Evolutionary conservation across 2,888 invertebrate species (phyloP).

Genomic region (Ormyrus thymus): DNA sequence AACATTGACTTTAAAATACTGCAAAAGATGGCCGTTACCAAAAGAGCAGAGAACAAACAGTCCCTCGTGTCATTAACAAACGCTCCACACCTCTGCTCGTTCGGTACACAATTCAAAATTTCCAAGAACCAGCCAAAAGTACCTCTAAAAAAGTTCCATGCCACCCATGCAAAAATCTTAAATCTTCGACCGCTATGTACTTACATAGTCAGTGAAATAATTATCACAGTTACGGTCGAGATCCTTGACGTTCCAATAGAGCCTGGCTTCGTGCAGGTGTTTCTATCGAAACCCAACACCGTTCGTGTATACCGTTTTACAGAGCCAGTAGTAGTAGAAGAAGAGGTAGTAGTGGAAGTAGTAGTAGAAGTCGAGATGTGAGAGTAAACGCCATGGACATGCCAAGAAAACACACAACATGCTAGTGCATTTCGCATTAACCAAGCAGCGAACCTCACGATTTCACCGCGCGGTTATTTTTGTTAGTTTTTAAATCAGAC

Average conservation of each 20-base stretch:
- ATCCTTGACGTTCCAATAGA: conserved; percentile 77
- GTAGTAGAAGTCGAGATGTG: conserved; percentile 52
- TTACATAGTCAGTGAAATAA: conserved; percentile 71
- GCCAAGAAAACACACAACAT: conserved; percentile 74
- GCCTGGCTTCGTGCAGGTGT: conserved; percentile 80
- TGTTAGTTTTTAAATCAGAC: background rate
- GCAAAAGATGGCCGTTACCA: too few species aligned
- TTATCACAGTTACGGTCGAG: conserved; percentile 70
- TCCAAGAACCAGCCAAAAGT: too few species aligned
- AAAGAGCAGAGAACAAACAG: too few species aligned
- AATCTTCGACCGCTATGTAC: conserved; percentile 60
- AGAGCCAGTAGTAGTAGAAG: conserved; percentile 67
- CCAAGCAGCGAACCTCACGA: conserved; percentile 64
- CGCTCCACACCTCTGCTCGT: too few species aligned
- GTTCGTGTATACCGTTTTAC: conserved; percentile 64
- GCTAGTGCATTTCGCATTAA: conserved; percentile 72
- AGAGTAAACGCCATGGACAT: conserved; percentile 71
- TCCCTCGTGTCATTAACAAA: too few species aligned
- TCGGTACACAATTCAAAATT: too few species aligned
- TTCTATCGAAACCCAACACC: conserved; percentile 75
- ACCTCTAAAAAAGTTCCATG: conserved; percentile 15
- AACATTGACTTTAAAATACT: too few species aligned
- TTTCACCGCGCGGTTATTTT: background rate
- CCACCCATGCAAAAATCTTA: conserved; percentile 18
- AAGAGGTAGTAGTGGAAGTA: conserved; percentile 66